Evolutionary conservation across 2,797 vertebrate genomes (phyloP), one percentile per base, ranked within the genome.

Genomic region (Syndactyla subalaris): DNA sequence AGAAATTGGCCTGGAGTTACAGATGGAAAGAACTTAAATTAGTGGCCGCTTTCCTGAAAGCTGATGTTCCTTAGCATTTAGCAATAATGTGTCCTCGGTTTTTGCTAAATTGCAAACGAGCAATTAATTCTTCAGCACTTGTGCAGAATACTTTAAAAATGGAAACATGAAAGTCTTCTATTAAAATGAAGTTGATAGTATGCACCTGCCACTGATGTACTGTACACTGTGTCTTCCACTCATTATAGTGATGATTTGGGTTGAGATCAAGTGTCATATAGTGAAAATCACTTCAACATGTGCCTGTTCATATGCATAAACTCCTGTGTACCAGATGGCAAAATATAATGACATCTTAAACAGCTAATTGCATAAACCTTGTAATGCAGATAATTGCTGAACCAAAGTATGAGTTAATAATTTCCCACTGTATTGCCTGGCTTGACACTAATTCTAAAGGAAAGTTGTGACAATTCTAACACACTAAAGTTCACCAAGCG

Each of bases 311-410:
- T 98, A 98, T 98, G 98, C 98, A 98, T 98, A 98, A 97, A 98
- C 98, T 98, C 97, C 97, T 98, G 98, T 98, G 98, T 98, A 98
- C 98, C 98, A 98, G 98, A 98, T 98, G 98, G 98, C 97, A 98
- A 98, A 98, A 98, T 98, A 98, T 98, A 98, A 98, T 98, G 98
- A 98, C 98, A 98, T 98, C 97, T 98, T 98, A 98, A 98, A 98
- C 97, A 97, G 97, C 97, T 98, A 98, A 98, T 98, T 98, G 98
- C 98, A 97, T 98, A 98, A 98, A 98, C 97, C 98, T 98, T 98
- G 97, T 98, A 98, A 98, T 97, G 97, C 97, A 98, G 98, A 98
- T 98, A 98, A 98, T 98, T 98, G 97, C 97, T 90, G 96, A 95
- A 97, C 97, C 98, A 97, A 98, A 98, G 97, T 97, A 98, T 97